Conservation (phyloP, 2,113 vertebrate species). For the Cyprinodon brontotheroides region DNA sequence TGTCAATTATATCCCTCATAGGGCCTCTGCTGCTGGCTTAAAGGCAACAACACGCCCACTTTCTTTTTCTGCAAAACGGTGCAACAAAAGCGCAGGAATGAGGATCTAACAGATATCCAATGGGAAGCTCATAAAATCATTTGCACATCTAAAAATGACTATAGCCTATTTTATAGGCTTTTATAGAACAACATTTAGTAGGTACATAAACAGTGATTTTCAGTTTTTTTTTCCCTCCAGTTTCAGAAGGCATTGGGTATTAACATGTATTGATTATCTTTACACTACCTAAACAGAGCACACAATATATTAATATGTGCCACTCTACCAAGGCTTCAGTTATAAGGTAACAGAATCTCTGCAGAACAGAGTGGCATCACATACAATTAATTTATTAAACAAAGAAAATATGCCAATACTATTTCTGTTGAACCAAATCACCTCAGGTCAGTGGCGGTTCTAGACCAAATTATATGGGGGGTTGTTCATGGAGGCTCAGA, state of each 20-base stretch:
- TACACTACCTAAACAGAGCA: too few relatives aligned
- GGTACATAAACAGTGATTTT: too few relatives aligned
- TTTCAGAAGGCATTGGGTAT: too few relatives aligned
- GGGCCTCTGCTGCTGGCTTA: neutral
- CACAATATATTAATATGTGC: neutral
- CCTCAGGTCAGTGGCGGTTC: too few relatives aligned
- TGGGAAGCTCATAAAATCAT: neutral
- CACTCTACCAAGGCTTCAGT: neutral
- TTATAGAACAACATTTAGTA: too few relatives aligned
- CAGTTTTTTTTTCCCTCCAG: too few relatives aligned
- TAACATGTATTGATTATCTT: too few relatives aligned
- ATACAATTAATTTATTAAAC: neutral
- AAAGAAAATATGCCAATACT: too few relatives aligned
- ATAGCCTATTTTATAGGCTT: too few relatives aligned
- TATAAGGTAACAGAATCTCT: neutral
- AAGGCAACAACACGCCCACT: neutral
- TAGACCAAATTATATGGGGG: too few relatives aligned
- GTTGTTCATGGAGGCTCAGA: too few relatives aligned
- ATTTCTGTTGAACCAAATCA: too few relatives aligned
- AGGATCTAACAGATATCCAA: conserved; percentile 1
- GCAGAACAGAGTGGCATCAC: neutral
- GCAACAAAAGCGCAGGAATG: neutral
- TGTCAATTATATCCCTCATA: neutral
- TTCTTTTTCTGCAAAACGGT: neutral
- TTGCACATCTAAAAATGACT: neutral